Evolutionary conservation across 2,797 vertebrate species (phyloP), one percentile per base, ranked within the genome.

Genomic region (Acridotheres tristis): DNA sequence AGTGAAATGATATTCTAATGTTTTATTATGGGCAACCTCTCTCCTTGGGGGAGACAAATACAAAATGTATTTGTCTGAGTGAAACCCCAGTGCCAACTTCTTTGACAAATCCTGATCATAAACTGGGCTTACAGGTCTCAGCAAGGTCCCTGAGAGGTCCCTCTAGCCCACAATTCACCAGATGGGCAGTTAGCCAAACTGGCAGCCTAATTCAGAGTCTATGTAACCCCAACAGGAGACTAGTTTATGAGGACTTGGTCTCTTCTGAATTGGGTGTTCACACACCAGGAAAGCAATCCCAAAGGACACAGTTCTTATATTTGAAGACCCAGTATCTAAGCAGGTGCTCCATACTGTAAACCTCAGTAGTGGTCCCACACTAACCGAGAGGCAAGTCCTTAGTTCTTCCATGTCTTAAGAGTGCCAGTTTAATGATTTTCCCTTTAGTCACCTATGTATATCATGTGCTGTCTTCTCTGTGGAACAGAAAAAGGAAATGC

Each of bases 141-240:
- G n/a, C 19, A 66, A n/a, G 13, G 32, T 36, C 50, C 3, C 42
- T 74, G 18, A 32, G 26, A 78, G 42, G 16, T 7, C 3, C 11
- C 9, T 62, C 5, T 14, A 42, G 58, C 59, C 16, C 18, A n/a
- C 42, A 71, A 9, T 25, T 75, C n/a, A 17, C 19, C 32, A n/a
- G 34, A 26, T 23, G 42, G 17, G 8, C 61, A 54, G 10, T 50
- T 67, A 68, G 5, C 47, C 26, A 19, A 20, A 8, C 19, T 48
- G 21, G 34, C 34, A 82, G 11, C n/a, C 43, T 61, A 45, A 87
- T 67, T 50, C 51, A 62, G 43, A 50, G 62, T 42, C 32, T 43
- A 0, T 1, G 1, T 32, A 77, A 45, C 3, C 11, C 36, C 26
- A 27, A 16, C 2, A 51, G 15, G 5, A 89, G 11, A 67, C 1